A percentile compares a stretch with the other conserved stretches of the same genome.
phyloP scores from a whole-genome alignment of 1,140 invertebrate genomes.

The Drosophila malerkotliana region DNA sequence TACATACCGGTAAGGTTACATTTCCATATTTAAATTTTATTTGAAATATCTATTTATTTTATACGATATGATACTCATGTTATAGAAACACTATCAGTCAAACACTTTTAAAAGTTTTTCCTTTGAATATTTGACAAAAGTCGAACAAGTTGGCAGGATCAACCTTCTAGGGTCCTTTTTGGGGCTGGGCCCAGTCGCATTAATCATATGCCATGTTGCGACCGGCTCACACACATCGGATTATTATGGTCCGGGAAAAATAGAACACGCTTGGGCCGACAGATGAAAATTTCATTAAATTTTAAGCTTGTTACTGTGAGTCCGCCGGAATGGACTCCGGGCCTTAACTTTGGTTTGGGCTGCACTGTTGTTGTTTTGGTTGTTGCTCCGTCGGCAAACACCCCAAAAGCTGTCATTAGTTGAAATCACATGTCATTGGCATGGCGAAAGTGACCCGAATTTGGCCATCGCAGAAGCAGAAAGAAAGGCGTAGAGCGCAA shows the following conservation, averaged over 20 bases:
- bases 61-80: background rate
- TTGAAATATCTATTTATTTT: background rate
- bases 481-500: constrained; percentile 18
- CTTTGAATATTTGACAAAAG: constrained; percentile 59
- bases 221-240: constrained; percentile 11
- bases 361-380: constrained; percentile 8
- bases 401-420: constrained; percentile 73
- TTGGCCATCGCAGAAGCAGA: constrained; percentile 21
- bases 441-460: constrained; percentile 58
- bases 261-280: constrained; percentile 9
- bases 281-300: constrained; percentile 72
- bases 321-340: constrained; percentile 1
- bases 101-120: constrained; percentile 24
- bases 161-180: constrained; percentile 1
- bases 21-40: constrained; percentile 19
- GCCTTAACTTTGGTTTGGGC: background rate
- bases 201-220: constrained; percentile 72
- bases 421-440: constrained; percentile 78
- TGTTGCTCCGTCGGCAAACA: constrained; percentile 37
- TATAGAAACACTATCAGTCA: too few species aligned
- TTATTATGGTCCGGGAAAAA: constrained; percentile 33
- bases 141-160: constrained; percentile 60
- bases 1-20: constrained; percentile 60
- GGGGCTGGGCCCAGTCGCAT: constrained; percentile 32
- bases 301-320: constrained; percentile 54